Conservation (phyloP, 1,140 invertebrate genomes). For the Philotrypesis tridentata region DNA sequence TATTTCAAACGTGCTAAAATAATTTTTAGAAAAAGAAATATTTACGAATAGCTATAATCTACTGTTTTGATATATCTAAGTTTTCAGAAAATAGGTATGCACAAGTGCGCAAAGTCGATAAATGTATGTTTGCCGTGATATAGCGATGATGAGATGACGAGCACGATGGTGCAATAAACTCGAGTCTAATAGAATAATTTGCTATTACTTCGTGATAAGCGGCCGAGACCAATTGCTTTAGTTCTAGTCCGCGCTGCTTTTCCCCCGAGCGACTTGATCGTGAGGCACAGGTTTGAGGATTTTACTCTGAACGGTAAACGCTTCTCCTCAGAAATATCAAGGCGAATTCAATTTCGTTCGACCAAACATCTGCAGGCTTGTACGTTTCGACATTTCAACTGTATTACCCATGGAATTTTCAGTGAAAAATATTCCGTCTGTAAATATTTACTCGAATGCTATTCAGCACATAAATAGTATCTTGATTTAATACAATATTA, state of each 20-base stretch:
- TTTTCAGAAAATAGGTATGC: not conserved
- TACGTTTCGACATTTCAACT: not conserved
- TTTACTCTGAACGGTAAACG: slow-evolving; percentile 14
- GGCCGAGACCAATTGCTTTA: slow-evolving; percentile 43
- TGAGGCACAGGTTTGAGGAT: slow-evolving; percentile 6
- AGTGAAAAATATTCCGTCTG: not conserved
- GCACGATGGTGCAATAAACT: slow-evolving; percentile 58
- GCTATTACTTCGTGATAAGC: slow-evolving; percentile 55
- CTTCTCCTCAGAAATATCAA: not conserved
- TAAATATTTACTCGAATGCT: no score
- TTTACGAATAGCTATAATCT: no score
- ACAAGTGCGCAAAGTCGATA: slow-evolving; percentile 18
- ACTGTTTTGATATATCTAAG: no score
- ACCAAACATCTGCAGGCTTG: not conserved
- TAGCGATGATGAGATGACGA: slow-evolving; percentile 56
- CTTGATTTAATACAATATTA: no score
- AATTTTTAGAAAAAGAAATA: no score
- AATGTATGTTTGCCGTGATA: slow-evolving; percentile 51
- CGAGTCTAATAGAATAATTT: slow-evolving; percentile 61
- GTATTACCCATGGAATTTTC: not conserved
- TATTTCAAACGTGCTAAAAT: no score
- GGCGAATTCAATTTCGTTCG: not conserved
- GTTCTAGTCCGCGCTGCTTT: slow-evolving; percentile 24
- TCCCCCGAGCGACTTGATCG: slow-evolving; percentile 14
- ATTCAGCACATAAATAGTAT: no score